Evolutionary conservation across 2,888 invertebrate genomes (phyloP).

Genomic region (Hypomecis punctinalis): DNA sequence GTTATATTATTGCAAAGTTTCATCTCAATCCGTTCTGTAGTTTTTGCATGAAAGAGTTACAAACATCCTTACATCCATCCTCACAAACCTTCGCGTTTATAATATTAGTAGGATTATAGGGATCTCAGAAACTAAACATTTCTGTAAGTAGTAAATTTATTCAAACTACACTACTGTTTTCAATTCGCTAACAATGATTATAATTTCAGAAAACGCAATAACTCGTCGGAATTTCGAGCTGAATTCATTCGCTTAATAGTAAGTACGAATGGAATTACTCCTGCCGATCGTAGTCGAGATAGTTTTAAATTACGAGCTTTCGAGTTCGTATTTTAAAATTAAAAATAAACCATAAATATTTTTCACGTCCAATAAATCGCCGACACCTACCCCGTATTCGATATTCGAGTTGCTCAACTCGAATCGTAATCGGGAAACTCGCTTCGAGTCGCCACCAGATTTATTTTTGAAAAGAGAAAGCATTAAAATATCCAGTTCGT

Average conservation of each 20-base stretch:
- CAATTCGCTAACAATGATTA: neutral
- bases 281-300: constrained; percentile 26
- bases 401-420: constrained; percentile 34
- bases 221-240: constrained; percentile 9
- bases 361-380: constrained; percentile 33
- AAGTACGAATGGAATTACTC: constrained; percentile 28
- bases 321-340: constrained; percentile 29
- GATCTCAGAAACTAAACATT: too few relatives aligned
- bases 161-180: too few relatives aligned
- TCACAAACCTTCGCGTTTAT: too few relatives aligned
- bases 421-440: constrained; percentile 40
- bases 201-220: constrained; percentile 14
- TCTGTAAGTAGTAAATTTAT: too few relatives aligned
- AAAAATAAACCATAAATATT: constrained; percentile 26
- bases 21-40: too few relatives aligned
- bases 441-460: constrained; percentile 34
- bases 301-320: constrained; percentile 22
- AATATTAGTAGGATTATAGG: too few relatives aligned
- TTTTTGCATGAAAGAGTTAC: too few relatives aligned
- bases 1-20: too few relatives aligned
- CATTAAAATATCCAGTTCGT: constrained; percentile 57
- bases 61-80: too few relatives aligned
- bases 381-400: constrained; percentile 30
- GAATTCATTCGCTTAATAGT: constrained; percentile 16
- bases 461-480: constrained; percentile 62